Evolutionary conservation across 2,888 invertebrate species (phyloP), one percentile per base, ranked within the genome.

Genomic region (Rhyacophila evoluta): DNA sequence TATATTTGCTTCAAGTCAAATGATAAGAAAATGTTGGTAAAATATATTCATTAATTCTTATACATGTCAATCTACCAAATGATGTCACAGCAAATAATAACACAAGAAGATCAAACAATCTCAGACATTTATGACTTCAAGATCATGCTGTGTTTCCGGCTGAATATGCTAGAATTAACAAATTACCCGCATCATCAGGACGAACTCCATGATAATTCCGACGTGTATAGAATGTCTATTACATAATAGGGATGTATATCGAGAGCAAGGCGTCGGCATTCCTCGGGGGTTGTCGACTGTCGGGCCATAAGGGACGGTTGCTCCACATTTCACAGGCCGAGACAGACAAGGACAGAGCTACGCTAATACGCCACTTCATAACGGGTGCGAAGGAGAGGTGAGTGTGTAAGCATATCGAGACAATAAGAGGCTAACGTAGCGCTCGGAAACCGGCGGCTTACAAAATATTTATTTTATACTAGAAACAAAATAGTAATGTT

Each of bases 251-350:
- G 12, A 55, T 55, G 55, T 55, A 55, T 55, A 55, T 55, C 19
- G 15, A 19, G 55, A 55, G 55, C 25, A 55, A 55, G 55, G 55
- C 55, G 55, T 55, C 55, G 55, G 55, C 55, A 55, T 55, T 55
- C 55, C 55, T 55, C 55, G 55, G 55, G 55, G 55, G 55, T 55
- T 55, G 55, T 55, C 55, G 55, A 55, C 55, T 55, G 55, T 55
- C 55, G 55, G 55, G 55, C 15, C 55, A 25, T 55, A 55, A 55
- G 55, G 55, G 55, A 55, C 55, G 55, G 8, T 55, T 55, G 55
- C 19, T 55, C 55, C 55, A 55, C 55, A 55, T 55, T 55, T 55
- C 19, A 55, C 55, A 55, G 55, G 55, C 55, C 55, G 55, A 55
- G 55, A 55, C 55, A 55, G 55, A 55, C 55, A 55, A 55, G 55